phyloP scores from a whole-genome alignment of 2,797 vertebrate genomes.

The Eutrigla gurnardus region DNA sequence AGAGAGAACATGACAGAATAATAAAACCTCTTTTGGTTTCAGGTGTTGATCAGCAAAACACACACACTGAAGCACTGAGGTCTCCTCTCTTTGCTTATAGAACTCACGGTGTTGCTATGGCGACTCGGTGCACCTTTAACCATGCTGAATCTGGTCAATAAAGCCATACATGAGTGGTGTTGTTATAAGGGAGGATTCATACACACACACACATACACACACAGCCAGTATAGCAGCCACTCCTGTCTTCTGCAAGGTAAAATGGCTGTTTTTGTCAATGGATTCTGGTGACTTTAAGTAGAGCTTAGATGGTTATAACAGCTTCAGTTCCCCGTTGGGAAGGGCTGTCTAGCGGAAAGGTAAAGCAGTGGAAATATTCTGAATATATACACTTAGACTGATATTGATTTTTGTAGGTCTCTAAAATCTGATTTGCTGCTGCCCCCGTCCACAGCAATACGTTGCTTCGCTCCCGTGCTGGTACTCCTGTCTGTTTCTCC shows the following conservation, averaged over 20 bases:
- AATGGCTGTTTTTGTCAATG: too few species aligned
- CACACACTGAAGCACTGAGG: conserved; percentile 17
- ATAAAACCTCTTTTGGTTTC: conserved; percentile 6
- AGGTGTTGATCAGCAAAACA: conserved; percentile 13
- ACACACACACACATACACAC: background rate
- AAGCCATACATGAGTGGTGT: conserved; percentile 5
- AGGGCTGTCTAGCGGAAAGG: background rate
- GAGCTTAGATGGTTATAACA: too few species aligned
- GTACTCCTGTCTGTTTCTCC: too few species aligned
- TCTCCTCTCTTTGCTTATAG: conserved; percentile 38
- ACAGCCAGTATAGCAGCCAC: background rate
- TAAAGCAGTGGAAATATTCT: too few species aligned
- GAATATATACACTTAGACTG: background rate
- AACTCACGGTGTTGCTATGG: conserved; percentile 52
- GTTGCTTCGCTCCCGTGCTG: too few species aligned
- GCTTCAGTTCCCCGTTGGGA: background rate
- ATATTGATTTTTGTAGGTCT: too few species aligned
- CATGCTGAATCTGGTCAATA: conserved; percentile 48
- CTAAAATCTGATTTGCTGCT: too few species aligned
- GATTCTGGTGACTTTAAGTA: too few species aligned
- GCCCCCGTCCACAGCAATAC: too few species aligned
- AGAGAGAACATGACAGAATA: background rate
- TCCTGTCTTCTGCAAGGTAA: too few species aligned
- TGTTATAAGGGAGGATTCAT: background rate
- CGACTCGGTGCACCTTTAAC: conserved; percentile 47